Evolutionary conservation across 2,888 invertebrate genomes (phyloP).

Genomic region (Rhagonycha lutea): DNA sequence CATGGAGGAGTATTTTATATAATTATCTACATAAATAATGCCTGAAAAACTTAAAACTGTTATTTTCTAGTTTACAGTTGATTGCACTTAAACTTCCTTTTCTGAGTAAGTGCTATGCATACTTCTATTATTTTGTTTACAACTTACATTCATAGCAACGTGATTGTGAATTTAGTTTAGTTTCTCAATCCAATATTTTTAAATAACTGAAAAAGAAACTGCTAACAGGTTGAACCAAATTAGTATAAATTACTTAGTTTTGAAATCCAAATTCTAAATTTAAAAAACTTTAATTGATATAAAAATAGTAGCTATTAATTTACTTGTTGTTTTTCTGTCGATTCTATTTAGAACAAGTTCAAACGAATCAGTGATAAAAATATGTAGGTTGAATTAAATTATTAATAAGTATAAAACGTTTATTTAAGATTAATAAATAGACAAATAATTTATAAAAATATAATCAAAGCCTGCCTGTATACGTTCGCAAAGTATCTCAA

Average conservation of each 20-base stretch:
- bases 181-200: background rate
- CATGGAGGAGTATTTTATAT: too few relatives aligned
- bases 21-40: background rate
- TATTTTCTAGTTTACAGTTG: background rate
- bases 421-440: background rate
- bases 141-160: background rate
- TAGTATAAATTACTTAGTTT: background rate
- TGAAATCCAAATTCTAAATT: background rate
- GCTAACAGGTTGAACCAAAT: background rate
- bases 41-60: background rate
- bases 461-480: background rate
- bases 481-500: too few relatives aligned
- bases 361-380: background rate
- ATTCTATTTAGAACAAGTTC: constrained; percentile 4
- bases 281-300: background rate
- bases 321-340: background rate
- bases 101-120: background rate
- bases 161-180: background rate
- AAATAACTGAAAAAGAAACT: background rate
- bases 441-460: background rate
- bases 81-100: background rate
- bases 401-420: background rate
- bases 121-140: background rate
- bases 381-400: background rate
- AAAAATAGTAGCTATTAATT: background rate